Evolutionary conservation across 1,140 invertebrate species (phyloP).

Genomic region (Melanaphis sacchari): DNA sequence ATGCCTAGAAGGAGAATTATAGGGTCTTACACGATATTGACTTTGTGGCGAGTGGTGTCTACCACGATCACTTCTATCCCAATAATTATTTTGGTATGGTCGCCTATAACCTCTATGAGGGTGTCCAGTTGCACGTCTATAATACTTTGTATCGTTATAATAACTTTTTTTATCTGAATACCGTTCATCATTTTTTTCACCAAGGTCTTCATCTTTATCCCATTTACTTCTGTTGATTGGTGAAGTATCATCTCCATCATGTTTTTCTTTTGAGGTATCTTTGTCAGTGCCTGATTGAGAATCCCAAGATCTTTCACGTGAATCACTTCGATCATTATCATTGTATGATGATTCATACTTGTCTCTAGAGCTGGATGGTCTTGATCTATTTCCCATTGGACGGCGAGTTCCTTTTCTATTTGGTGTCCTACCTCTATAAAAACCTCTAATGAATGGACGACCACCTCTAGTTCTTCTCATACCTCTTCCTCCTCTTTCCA

Average conservation of each 20-base stretch:
- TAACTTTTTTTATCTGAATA: conserved; percentile 37
- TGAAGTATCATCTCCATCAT: not conserved
- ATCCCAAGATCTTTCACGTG: conserved; percentile 19
- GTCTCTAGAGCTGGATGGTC: conserved; percentile 15
- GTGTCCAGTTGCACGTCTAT: conserved; percentile 25
- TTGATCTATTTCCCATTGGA: not conserved
- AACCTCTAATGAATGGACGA: conserved; percentile 44
- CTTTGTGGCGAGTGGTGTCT: conserved; percentile 40
- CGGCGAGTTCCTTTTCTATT: conserved; percentile 18
- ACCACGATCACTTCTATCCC: conserved; percentile 50
- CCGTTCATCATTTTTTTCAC: conserved; percentile 35
- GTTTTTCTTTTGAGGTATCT: conserved; percentile 27
- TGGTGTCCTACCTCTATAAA: conserved; percentile 41
- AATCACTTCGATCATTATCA: conserved; percentile 37
- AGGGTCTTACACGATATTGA: conserved; percentile 48
- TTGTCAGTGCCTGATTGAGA: not conserved
- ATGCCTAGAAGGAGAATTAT: conserved; percentile 47
- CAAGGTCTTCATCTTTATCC: conserved; percentile 26
- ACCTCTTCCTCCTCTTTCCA: conserved; percentile 48
- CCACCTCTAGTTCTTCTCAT: conserved; percentile 50
- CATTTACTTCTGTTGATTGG: conserved; percentile 23
- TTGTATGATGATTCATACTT: conserved; percentile 31
- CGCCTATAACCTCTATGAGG: conserved; percentile 39
- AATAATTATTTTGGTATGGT: conserved; percentile 51
- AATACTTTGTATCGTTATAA: conserved; percentile 43